Evolutionary conservation across 2,888 invertebrate genomes (phyloP).

Genomic region (Hybos culiciformis): DNA sequence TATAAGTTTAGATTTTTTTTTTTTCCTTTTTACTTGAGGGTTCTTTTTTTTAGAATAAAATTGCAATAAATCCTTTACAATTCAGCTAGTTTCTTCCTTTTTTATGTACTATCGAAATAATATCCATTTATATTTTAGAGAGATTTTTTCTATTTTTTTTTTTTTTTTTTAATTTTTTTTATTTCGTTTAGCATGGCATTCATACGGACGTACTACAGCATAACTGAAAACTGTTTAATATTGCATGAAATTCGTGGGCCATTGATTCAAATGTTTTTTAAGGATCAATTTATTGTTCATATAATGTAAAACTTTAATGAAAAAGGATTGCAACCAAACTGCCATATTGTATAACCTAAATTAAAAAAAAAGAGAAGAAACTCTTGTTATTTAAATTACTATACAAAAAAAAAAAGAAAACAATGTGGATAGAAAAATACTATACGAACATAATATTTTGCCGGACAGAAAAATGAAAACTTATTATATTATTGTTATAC

Average conservation of each 20-base stretch:
- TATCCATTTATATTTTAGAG: not conserved
- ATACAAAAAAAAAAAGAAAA: not conserved
- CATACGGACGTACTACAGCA: not conserved
- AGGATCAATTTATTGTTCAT: not conserved
- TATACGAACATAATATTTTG: too few relatives aligned
- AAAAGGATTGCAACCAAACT: too few relatives aligned
- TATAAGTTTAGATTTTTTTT: too few relatives aligned
- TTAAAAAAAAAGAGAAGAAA: not conserved
- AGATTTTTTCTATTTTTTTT: not conserved
- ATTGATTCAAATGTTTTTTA: constrained; percentile 2
- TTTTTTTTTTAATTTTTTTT: not conserved
- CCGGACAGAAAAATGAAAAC: too few relatives aligned
- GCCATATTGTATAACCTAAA: too few relatives aligned
- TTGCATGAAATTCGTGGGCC: constrained; percentile 3
- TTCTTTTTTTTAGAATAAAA: not conserved
- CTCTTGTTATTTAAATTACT: too few relatives aligned
- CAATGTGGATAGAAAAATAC: too few relatives aligned
- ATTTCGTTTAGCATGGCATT: not conserved
- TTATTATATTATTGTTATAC: too few relatives aligned
- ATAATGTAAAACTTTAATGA: too few relatives aligned
- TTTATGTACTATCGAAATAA: not conserved
- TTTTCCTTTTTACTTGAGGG: too few relatives aligned
- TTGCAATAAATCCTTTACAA: not conserved
- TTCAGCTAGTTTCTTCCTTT: not conserved
- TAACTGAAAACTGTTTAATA: not conserved